phyloP scores from a whole-genome alignment of 2,797 vertebrate species.

The Astyanax mexicanus region DNA sequence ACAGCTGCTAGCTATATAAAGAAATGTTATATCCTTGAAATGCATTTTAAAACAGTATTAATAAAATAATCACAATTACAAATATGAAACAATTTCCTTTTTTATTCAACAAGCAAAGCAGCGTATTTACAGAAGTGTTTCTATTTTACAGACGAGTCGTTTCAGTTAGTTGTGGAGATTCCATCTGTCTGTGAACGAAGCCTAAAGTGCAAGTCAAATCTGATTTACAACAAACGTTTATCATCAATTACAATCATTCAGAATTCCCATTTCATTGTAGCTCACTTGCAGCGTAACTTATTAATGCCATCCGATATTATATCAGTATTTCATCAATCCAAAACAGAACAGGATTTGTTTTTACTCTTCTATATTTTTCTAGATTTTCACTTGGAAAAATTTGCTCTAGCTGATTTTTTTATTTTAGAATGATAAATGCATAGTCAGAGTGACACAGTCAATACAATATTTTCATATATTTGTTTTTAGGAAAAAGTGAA shows the following conservation, averaged over 20 bases:
- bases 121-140: constrained; percentile 76
- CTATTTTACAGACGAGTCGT: constrained; percentile 44
- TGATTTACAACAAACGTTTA: constrained; percentile 11
- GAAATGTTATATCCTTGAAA: no score
- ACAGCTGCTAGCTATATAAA: no score
- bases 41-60: no score
- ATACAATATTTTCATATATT: background rate
- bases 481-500: constrained; percentile 9
- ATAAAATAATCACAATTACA: no score
- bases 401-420: constrained; percentile 26
- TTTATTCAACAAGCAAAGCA: constrained; percentile 79
- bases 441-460: constrained; percentile 15
- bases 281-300: background rate
- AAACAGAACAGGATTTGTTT: no score
- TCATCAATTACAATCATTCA: constrained; percentile 1
- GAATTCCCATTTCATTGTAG: background rate
- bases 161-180: constrained; percentile 26
- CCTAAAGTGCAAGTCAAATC: constrained; percentile 64
- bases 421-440: constrained; percentile 20
- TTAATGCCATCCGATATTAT: background rate
- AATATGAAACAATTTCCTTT: constrained; percentile 32
- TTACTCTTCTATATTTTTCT: background rate
- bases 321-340: no score
- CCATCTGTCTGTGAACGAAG: constrained; percentile 43
- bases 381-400: background rate